Base-by-base conservation (phyloP, 2,113 vertebrate species). In the Epinephelus fuscoguttatus region DNA sequence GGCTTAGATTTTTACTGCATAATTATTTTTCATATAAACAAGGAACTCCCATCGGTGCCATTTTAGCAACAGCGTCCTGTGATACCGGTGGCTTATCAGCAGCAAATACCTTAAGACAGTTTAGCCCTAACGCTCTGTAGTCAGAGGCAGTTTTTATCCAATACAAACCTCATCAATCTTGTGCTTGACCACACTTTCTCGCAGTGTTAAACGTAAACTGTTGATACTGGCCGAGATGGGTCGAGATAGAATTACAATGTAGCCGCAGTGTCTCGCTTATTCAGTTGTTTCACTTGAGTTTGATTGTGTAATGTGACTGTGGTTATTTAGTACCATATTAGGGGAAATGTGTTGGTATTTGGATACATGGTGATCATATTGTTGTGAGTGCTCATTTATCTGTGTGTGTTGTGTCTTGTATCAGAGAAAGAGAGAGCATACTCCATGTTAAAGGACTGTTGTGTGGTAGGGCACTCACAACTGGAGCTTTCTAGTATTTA, bases 121-220 rank as follows among this genome's bases (percentile, higher is more conserved):
- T 78, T 47, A 60, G 60, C 55, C 47, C 61, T 62, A 45, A 37
- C 21, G 8, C n/a, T 18, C 19, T 72, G 30, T 17, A 71, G n/a
- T 61, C 52, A 30, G 30, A 57, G 42, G 68, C 30, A 42, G 19
- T 50, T 76, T 81, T 76, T 57, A 33, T 86, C 81, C 78, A 81
- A 84, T n/a, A 76, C 47, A 84, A 80, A 80, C 80, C 2, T 83
- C 64, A 70, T 82, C 66, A 78, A 68, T 87, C 72, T 61, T 61
- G 27, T 40, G 70, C 63, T 53, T 25, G 66, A 63, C 78, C 68
- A 37, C 33, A 59, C 67, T 67, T 81, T 77, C 30, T 67, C 45
- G 64, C 17, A 23, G 18, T n/a, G 50, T 64, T 62, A 57, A 82
- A 84, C 80, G 87, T 64, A 78, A 85, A 70, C 69, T 88, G 77